phyloP scores from a whole-genome alignment of 2,888 invertebrate species.

The Ochropleura plecta region DNA sequence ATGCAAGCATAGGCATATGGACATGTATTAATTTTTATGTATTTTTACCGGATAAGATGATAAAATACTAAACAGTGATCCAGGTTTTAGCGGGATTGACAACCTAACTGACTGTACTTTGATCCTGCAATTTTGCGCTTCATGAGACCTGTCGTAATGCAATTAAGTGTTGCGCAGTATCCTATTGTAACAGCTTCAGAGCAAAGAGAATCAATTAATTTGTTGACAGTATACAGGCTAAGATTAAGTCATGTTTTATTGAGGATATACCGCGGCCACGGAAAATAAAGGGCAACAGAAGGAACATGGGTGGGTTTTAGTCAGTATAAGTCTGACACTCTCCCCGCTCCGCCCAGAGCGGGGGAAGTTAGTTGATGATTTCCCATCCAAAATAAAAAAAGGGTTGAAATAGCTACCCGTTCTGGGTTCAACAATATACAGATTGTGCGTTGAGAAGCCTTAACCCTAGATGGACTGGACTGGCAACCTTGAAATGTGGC shows the following conservation, averaged over 20 bases:
- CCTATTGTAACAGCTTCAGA: background rate
- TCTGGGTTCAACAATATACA: background rate
- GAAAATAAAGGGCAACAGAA: too few species aligned
- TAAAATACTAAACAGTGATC: background rate
- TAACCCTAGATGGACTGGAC: too few species aligned
- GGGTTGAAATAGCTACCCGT: background rate
- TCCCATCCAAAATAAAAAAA: too few species aligned
- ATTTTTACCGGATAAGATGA: background rate
- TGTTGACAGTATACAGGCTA: constrained; percentile 12
- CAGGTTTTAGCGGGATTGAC: background rate
- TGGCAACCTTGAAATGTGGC: background rate
- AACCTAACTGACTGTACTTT: background rate
- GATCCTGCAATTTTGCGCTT: background rate
- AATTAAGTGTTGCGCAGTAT: background rate
- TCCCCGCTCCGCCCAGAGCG: too few species aligned
- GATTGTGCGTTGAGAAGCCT: background rate
- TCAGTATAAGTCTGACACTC: too few species aligned
- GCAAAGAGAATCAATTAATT: constrained; percentile 3
- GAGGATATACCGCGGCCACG: too few species aligned
- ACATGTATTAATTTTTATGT: background rate
- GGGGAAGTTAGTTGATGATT: too few species aligned
- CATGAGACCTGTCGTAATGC: background rate
- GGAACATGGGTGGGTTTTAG: too few species aligned
- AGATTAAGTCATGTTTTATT: constrained; percentile 23
- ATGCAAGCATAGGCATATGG: background rate